phyloP scores from a whole-genome alignment of 2,113 vertebrate genomes.

The Toxostoma redivivum region DNA sequence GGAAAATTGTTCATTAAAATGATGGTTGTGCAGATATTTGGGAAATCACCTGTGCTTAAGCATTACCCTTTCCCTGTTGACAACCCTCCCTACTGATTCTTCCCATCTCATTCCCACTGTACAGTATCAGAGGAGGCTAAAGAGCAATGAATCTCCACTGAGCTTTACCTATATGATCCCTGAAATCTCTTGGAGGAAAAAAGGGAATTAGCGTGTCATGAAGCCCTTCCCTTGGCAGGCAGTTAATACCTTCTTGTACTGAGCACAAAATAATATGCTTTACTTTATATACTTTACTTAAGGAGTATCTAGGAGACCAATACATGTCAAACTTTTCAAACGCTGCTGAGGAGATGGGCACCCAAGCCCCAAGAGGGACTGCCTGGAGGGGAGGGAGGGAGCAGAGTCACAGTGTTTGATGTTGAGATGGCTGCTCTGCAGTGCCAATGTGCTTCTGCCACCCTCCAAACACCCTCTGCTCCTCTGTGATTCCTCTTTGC shows the following conservation, averaged over 20 bases:
- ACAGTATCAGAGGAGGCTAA: not conserved
- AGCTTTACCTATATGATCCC: not conserved
- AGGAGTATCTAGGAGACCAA: not conserved
- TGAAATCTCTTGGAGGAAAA: not conserved
- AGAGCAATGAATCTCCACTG: not conserved
- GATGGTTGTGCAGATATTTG: not conserved
- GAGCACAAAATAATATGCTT: not conserved
- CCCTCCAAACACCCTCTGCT: not conserved
- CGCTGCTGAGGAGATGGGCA: not conserved
- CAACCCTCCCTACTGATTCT: not conserved
- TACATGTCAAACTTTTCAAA: not conserved
- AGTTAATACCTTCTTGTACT: not conserved
- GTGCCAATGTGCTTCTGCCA: not conserved
- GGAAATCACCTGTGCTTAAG: not conserved
- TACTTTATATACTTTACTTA: not conserved
- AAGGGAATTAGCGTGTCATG: not conserved
- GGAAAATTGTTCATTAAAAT: not conserved
- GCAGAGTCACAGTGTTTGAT: accelerated
- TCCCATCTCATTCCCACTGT: not conserved
- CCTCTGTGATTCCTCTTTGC: not conserved
- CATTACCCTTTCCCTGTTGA: not conserved
- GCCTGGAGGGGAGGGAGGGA: not conserved
- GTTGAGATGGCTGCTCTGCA: not conserved
- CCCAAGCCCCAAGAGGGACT: not conserved
- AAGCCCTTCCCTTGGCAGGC: not conserved